Base-by-base conservation (phyloP, 2,113 vertebrate species). In the Mystacornis crossleyi region DNA sequence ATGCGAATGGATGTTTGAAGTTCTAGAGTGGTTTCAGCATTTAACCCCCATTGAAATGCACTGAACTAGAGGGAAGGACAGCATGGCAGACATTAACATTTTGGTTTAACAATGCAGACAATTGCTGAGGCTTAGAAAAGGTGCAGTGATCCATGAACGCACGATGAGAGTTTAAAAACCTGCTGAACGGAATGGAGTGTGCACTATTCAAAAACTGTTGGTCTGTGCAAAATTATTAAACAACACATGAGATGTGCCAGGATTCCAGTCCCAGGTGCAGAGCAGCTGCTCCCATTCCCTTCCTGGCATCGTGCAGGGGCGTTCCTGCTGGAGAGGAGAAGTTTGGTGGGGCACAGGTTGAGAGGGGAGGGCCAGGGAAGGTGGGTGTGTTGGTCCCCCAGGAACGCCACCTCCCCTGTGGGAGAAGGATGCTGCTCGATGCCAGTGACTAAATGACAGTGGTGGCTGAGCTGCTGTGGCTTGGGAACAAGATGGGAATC, bases 1-100 rank as follows among this genome's bases (percentile, higher is more conserved):
- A 75, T 92, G 31, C 17, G 71, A 85, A 62, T 55, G 47, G 47
- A 24, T 36, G 69, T 83, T 73, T 33, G 64, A 93, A 69, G 53
- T 72, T 86, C 67, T 9, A 9, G 62, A 90, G 83, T 33, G 62
- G 13, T 96, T 85, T 93, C 88, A 92, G 83, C 92, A 73, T 95
- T 96, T 95, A 95, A 96, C 92, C 88, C 77, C 61, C 81, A 88
- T 90, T 91, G 91, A 86, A 94, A 94, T 4, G 72, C 94, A 60
- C 75, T 93, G 95, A 96, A 86, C 94, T 95, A 24, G 69, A 91
- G 94, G 89, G 74, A 89, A 95, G 95, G 92, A 81, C 85, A 90
- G 91, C 94, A 31, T 13, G 81, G 94, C 90, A 96, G 91, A 12
- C 80, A 96, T 96, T 93, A 97, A 95, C 95, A 86, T 91, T 97